Percentiles rank a stretch among this genome's conserved stretches.
These are phyloP conservation scores for Phalera bucephala DNA, from an alignment of 2,888 invertebrate genomes.

Conservation along the genomic window DNA sequence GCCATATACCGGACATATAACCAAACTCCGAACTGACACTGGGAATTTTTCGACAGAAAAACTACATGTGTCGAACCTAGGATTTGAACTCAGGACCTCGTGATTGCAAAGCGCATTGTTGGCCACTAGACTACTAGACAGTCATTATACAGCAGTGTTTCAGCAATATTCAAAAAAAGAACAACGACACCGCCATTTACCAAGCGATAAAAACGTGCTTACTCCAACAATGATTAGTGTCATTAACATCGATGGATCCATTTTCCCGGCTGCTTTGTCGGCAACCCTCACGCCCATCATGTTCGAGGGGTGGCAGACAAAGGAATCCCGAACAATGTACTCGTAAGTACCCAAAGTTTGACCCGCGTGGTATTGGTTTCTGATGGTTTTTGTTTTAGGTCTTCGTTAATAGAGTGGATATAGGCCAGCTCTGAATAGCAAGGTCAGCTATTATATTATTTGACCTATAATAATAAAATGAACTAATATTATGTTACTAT, in stretches of 20 bases:
- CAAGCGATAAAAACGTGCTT: constrained; percentile 41
- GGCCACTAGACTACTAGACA: too few species aligned
- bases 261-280: constrained; percentile 23
- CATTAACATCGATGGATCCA: constrained; percentile 47
- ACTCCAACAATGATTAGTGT: constrained; percentile 43
- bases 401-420: constrained; percentile 11
- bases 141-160: too few species aligned
- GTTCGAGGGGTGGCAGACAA: constrained; percentile 21
- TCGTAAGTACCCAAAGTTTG: constrained; percentile 17
- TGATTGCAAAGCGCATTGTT: too few species aligned
- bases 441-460: constrained; percentile 13
- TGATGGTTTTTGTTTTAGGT: constrained; percentile 1
- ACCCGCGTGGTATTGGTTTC: constrained; percentile 5
- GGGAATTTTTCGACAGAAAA: too few species aligned
- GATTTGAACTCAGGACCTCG: too few species aligned
- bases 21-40: too few species aligned
- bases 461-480: constrained; percentile 22
- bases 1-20: too few species aligned
- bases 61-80: too few species aligned
- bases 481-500: constrained; percentile 1
- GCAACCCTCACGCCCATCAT: constrained; percentile 12
- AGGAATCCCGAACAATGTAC: constrained; percentile 21
- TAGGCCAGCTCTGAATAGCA: constrained; percentile 17
- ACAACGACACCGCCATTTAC: too few species aligned
- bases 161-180: too few species aligned